Conservation (phyloP, 35 echinoderm and acorn worm genomes). For the Amphiura filiformis region DNA sequence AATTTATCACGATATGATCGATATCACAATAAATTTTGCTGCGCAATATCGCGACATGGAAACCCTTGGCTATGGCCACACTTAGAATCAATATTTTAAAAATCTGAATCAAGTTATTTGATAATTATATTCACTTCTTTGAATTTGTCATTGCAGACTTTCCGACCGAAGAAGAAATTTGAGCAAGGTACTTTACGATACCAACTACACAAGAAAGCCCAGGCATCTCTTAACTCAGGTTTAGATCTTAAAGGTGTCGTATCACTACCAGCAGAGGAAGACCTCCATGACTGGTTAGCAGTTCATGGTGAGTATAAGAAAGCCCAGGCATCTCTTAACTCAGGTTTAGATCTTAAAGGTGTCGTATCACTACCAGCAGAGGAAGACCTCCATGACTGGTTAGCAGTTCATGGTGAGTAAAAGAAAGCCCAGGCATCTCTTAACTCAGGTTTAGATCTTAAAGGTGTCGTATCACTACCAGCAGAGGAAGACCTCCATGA, state of each 20-base stretch:
- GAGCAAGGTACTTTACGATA: constrained; percentile 60
- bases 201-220: constrained; percentile 65
- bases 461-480: constrained; percentile 62
- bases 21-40: no score
- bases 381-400: constrained; percentile 78
- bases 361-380: constrained; percentile 79
- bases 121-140: no score
- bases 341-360: constrained; percentile 77
- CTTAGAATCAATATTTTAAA: no score
- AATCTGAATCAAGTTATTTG: no score
- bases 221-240: constrained; percentile 82
- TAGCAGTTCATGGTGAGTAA: constrained; percentile 79
- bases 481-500: constrained; percentile 88
- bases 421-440: neutral
- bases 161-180: constrained; percentile 87
- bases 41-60: no score
- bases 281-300: constrained; percentile 77
- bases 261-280: constrained; percentile 81
- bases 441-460: constrained; percentile 86
- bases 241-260: constrained; percentile 74
- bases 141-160: constrained; percentile 53
- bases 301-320: constrained; percentile 68
- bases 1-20: no score
- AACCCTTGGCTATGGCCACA: no score
- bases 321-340: no score